Conservation (phyloP, 2,888 invertebrate species). For the Portevinia maculata region DNA sequence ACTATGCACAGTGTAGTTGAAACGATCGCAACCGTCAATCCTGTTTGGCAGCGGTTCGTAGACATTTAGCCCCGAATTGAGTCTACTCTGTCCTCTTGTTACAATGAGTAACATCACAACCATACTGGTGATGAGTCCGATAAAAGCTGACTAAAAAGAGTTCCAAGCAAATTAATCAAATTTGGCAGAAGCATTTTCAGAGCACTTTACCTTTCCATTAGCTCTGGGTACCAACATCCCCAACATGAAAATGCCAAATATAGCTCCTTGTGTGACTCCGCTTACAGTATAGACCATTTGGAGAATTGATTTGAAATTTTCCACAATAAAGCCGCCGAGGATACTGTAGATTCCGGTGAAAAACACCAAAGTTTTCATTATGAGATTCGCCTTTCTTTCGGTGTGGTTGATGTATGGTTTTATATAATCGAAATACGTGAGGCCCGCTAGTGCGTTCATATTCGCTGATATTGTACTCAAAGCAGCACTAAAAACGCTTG, state of each 20-base stretch:
- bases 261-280: constrained; percentile 84
- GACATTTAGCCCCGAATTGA: constrained; percentile 75
- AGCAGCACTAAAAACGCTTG: constrained; percentile 86
- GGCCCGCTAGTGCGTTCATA: constrained; percentile 83
- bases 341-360: constrained; percentile 85
- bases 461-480: constrained; percentile 84
- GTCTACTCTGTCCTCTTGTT: constrained; percentile 76
- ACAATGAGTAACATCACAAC: constrained; percentile 77
- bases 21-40: constrained; percentile 77
- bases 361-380: constrained; percentile 81
- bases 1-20: constrained; percentile 72
- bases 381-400: constrained; percentile 81
- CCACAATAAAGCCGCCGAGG: constrained; percentile 81
- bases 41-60: constrained; percentile 76
- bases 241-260: constrained; percentile 86
- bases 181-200: too few species aligned
- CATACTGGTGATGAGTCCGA: constrained; percentile 77
- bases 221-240: constrained; percentile 86
- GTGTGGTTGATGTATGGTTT: constrained; percentile 78
- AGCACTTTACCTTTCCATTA: constrained; percentile 79
- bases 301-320: constrained; percentile 82
- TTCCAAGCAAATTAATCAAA: not conserved
- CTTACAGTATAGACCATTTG: constrained; percentile 81
- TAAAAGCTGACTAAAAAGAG: constrained; percentile 77
- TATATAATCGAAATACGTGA: constrained; percentile 84